Evolutionary conservation across 2,797 vertebrate genomes (phyloP).

Genomic region (Echeneis naucrates): DNA sequence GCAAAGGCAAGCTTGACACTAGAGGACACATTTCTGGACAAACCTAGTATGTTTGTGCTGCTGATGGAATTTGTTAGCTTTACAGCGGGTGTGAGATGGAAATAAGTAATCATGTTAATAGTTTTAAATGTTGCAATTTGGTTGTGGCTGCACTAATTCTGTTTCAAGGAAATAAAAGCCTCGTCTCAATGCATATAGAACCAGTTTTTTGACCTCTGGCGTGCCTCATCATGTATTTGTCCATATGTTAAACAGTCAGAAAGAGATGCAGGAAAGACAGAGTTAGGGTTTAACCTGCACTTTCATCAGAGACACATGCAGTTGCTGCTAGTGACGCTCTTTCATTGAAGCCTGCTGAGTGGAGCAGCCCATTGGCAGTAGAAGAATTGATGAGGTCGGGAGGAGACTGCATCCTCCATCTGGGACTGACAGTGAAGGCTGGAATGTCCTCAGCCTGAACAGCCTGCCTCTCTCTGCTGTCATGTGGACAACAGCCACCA

Average conservation of each 20-base stretch:
- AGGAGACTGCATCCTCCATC: conserved; percentile 77
- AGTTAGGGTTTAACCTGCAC: conserved; percentile 52
- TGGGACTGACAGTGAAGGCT: conserved; percentile 75
- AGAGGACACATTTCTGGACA: conserved; percentile 29
- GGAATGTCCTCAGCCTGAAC: conserved; percentile 79
- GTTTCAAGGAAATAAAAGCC: conserved; percentile 13
- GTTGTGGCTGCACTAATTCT: conserved; percentile 23
- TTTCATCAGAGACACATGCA: conserved; percentile 60
- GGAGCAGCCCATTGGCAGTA: conserved; percentile 62
- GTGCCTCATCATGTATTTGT: conserved; percentile 15
- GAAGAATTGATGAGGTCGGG: conserved; percentile 63
- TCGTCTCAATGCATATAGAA: conserved; percentile 26
- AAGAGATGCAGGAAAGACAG: not conserved
- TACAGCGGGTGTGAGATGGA: conserved; percentile 21
- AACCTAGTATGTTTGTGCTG: conserved; percentile 28
- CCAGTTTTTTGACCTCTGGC: conserved; percentile 36
- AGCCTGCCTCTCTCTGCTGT: conserved; percentile 75
- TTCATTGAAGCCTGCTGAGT: conserved; percentile 54
- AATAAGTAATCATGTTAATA: conserved; percentile 22
- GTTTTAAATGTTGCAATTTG: conserved; percentile 12
- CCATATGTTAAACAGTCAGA: conserved; percentile 15
- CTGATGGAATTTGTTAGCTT: conserved; percentile 36
- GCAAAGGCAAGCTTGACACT: conserved; percentile 30
- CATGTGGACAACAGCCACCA: conserved; percentile 68
- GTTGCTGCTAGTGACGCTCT: conserved; percentile 47